Evolutionary conservation across 1,140 invertebrate genomes (phyloP).

Genomic region (Danaus melanippus): DNA sequence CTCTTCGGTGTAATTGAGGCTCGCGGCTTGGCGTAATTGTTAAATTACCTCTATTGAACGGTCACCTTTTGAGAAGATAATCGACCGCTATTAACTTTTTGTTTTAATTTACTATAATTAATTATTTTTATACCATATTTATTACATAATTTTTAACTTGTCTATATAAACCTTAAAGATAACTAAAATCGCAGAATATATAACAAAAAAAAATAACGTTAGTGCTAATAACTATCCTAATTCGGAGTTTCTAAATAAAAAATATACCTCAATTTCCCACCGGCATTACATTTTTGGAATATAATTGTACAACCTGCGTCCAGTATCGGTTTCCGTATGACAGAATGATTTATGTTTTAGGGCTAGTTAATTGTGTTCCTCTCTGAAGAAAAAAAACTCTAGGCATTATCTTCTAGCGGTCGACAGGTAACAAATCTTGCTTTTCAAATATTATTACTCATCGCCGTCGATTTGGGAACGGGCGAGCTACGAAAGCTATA

Average conservation of each 20-base stretch:
- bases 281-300: constrained; percentile 33
- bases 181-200: too few species aligned
- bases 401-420: constrained; percentile 56
- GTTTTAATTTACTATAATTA: too few species aligned
- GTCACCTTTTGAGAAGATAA: too few species aligned
- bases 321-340: constrained; percentile 33
- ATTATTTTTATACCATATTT: too few species aligned
- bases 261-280: constrained; percentile 45
- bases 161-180: too few species aligned
- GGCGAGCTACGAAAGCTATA: constrained; percentile 64
- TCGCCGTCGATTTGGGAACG: constrained; percentile 68
- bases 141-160: too few species aligned
- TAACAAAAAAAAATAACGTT: too few species aligned
- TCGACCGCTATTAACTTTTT: too few species aligned
- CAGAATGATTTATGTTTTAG: constrained; percentile 53
- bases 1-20: constrained; percentile 48
- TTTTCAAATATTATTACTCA: constrained; percentile 72
- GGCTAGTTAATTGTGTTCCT: constrained; percentile 61
- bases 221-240: constrained; percentile 30
- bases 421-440: constrained; percentile 70
- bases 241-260: constrained; percentile 25
- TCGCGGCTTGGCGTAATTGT: constrained; percentile 56
- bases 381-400: constrained; percentile 60
- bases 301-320: constrained; percentile 60
- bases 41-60: constrained; percentile 28